Evolutionary conservation across 92 coral and sea anemone genomes (phyloP).

Genomic region (Porites evermanni): DNA sequence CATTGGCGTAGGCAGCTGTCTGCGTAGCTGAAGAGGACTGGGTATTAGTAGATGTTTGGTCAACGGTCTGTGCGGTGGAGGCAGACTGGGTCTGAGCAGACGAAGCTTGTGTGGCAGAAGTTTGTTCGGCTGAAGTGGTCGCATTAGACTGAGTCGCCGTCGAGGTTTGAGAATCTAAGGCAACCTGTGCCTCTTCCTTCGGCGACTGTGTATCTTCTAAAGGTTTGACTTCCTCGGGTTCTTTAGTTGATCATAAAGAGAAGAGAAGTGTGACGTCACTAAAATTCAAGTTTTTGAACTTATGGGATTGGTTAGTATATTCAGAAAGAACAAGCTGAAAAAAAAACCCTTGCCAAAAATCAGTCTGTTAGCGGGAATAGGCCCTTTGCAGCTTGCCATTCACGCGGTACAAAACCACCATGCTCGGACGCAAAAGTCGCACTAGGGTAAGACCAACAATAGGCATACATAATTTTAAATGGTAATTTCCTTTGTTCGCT

Average conservation of each 20-base stretch:
- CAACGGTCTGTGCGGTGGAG: conserved; percentile 6
- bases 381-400: too few species aligned
- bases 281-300: too few species aligned
- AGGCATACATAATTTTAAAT: too few species aligned
- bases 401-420: too few species aligned
- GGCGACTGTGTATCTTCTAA: neutral
- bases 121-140: neutral
- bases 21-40: conserved; percentile 30
- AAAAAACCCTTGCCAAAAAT: too few species aligned
- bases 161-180: conserved; percentile 19
- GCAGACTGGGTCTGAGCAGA: conserved; percentile 6
- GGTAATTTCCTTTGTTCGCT: too few species aligned
- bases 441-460: too few species aligned
- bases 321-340: too few species aligned
- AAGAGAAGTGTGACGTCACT: too few species aligned
- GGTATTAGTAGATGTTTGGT: conserved; percentile 28
- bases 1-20: conserved; percentile 2
- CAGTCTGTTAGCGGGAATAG: too few species aligned
- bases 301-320: too few species aligned
- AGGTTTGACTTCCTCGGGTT: conserved; percentile 7
- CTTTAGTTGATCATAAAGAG: neutral
- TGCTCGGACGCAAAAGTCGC: too few species aligned
- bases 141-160: conserved; percentile 31
- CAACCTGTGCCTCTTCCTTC: neutral
- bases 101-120: conserved; percentile 1